Evolutionary conservation across 2,888 invertebrate species (phyloP).

Genomic region (Netelia melanura): DNA sequence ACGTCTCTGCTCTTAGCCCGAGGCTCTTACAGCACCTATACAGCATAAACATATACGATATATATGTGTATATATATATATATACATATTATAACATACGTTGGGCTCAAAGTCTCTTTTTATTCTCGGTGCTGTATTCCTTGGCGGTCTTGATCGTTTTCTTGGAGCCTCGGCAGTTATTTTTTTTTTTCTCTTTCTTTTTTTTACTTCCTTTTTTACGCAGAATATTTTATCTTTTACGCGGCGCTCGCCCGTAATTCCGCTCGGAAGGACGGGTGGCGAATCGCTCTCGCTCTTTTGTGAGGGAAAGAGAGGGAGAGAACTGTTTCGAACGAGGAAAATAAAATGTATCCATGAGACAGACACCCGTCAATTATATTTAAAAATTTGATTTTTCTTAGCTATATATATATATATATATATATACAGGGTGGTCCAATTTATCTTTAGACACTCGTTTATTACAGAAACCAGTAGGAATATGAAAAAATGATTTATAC

Average conservation of each 20-base stretch:
- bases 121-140: constrained; percentile 50
- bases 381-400: neutral
- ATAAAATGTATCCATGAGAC: neutral
- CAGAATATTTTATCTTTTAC: constrained; percentile 41
- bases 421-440: too few species aligned
- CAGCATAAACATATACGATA: neutral
- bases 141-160: constrained; percentile 55
- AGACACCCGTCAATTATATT: neutral
- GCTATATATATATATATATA: neutral
- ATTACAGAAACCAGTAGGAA: too few species aligned
- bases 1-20: constrained; percentile 58
- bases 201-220: constrained; percentile 1
- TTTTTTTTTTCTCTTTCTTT: constrained; percentile 11
- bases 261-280: neutral
- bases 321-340: neutral
- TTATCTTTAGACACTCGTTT: too few species aligned
- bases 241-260: constrained; percentile 16
- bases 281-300: neutral
- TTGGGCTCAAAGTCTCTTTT: constrained; percentile 41
- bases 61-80: neutral
- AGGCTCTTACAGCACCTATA: constrained; percentile 46
- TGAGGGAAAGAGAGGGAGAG: neutral
- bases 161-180: constrained; percentile 24
- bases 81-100: constrained; percentile 36
- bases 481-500: too few species aligned